Percentiles rank a stretch among this genome's conserved stretches.
phyloP scores from a whole-genome alignment of 2,888 invertebrate genomes.

The Scrobipalpa costella region DNA sequence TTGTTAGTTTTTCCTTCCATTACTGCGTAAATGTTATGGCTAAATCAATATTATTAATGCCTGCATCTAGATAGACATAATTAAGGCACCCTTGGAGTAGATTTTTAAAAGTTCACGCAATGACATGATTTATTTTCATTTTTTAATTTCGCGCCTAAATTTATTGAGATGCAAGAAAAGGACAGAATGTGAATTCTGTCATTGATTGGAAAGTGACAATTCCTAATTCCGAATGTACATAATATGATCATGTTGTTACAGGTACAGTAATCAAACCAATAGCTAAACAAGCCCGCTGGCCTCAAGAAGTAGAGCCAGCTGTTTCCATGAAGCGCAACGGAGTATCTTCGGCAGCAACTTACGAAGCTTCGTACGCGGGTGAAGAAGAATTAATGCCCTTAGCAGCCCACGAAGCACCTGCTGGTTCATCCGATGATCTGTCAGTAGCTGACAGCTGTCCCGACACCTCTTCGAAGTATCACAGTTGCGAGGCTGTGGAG shows the following conservation, averaged over 20 bases:
- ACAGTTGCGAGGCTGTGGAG: constrained; percentile 88
- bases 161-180: too few relatives aligned
- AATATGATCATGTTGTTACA: background rate
- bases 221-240: too few relatives aligned
- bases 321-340: constrained; percentile 54
- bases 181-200: too few relatives aligned
- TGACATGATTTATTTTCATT: too few relatives aligned
- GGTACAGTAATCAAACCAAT: constrained; percentile 4
- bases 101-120: too few relatives aligned
- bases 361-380: constrained; percentile 42
- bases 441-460: constrained; percentile 86
- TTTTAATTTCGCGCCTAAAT: too few relatives aligned
- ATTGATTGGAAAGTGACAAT: too few relatives aligned
- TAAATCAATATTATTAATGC: too few relatives aligned
- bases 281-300: constrained; percentile 61
- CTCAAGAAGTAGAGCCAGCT: constrained; percentile 45
- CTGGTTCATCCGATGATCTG: constrained; percentile 83
- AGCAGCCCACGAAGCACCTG: constrained; percentile 80
- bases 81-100: too few relatives aligned
- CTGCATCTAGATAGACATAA: too few relatives aligned
- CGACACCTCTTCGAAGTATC: constrained; percentile 88
- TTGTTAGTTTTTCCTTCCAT: too few relatives aligned
- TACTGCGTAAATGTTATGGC: too few relatives aligned
- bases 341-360: constrained; percentile 30
- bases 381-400: constrained; percentile 84